Percentiles rank a stretch among this genome's conserved stretches.
These are phyloP conservation scores for Drosophila colorata DNA, from an alignment of 2,888 invertebrate species.

Conservation along the genomic window DNA sequence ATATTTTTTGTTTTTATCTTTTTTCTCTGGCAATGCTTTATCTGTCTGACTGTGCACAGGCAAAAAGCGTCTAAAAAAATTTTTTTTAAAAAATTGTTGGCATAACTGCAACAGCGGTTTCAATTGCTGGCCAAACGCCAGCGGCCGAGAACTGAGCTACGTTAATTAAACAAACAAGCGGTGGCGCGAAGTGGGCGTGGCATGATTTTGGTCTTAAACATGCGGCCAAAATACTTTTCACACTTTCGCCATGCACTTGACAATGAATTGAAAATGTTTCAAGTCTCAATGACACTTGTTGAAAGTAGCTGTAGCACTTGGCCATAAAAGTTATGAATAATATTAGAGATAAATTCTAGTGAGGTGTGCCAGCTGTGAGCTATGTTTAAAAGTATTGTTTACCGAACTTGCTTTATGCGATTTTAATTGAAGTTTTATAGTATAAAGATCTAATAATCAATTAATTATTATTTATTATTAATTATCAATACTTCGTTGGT, in stretches of 20 bases:
- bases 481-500: no score
- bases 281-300: constrained; percentile 23
- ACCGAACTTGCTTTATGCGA: no score
- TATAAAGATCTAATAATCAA: no score
- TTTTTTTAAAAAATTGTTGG: constrained; percentile 37
- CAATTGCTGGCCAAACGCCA: constrained; percentile 62
- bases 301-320: constrained; percentile 22
- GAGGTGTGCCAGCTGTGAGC: no score
- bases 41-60: constrained; percentile 24
- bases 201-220: constrained; percentile 4
- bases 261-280: constrained; percentile 38
- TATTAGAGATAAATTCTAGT: no score
- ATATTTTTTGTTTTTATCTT: constrained; percentile 16
- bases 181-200: background rate
- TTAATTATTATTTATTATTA: no score
- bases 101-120: constrained; percentile 45
- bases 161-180: constrained; percentile 63
- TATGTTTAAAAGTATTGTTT: no score
- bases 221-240: constrained; percentile 8
- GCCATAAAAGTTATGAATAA: constrained; percentile 1
- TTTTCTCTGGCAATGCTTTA: constrained; percentile 19
- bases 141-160: constrained; percentile 43
- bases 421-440: no score
- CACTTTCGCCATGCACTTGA: constrained; percentile 45
- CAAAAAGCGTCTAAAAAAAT: constrained; percentile 23